Evolutionary conservation across 2,113 vertebrate genomes (phyloP), one percentile per base, ranked within the genome.

Genomic region (Ailuropoda melanoleuca): DNA sequence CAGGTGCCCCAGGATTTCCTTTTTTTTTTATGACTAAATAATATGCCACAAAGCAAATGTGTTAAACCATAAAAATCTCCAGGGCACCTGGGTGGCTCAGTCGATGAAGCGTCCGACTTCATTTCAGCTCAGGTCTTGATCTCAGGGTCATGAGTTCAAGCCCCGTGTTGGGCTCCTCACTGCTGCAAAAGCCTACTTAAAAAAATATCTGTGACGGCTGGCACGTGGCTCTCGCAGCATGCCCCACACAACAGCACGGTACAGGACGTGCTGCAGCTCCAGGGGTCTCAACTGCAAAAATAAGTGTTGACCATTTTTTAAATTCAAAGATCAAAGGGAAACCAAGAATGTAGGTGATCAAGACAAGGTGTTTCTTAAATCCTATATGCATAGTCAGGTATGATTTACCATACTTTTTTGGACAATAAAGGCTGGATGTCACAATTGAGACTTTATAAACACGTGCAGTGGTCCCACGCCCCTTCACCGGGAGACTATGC

Each of bases 331-430:
- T 29, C 6, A 75, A 56, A 77, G 81, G 4, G 50, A 55, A 90
- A 34, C 23, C 26, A 70, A 91, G 31, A 70, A 43, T 1, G 5
- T 4, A 21, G 37, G 23, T 43, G 8, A 50, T 85, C 26, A 80
- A 64, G 87, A 34, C 4, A 1, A 58, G 68, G 60, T 78, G 74
- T 26, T 96, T 97, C 95, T 97, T 94, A 97, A 97, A 93, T 97
- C 97, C 95, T 74, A 3, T 26, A 80, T 88, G 93, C 83, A 50
- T 23, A 68, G 92, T 91, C 92, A 81, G 92, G 85, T 1, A 17
- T 90, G 80, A 94, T 26, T 97, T 17, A 53, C 66, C 86, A 58
- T 80, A 93, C 80, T 75, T 96, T 86, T 64, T 43, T 97, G 96
- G 95, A 95, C 34, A 97, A 74, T 55, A 0, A 5, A 83, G 66